Evolutionary conservation across 2,113 vertebrate species (phyloP).

Genomic region (Atherinomorus stipes): DNA sequence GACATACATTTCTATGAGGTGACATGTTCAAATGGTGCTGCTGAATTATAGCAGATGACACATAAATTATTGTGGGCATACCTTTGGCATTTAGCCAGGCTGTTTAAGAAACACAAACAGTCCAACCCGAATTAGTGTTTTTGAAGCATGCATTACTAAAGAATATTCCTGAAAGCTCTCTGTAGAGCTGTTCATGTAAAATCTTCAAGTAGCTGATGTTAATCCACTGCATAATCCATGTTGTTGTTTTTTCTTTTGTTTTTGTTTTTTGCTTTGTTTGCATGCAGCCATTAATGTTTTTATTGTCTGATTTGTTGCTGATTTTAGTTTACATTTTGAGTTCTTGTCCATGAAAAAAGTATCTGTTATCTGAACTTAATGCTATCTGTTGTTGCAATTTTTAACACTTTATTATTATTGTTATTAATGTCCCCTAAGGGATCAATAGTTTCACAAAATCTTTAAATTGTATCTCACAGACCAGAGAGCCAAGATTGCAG

Average conservation of each 20-base stretch:
- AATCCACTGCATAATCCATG: conserved; percentile 13
- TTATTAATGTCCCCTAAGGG: conserved; percentile 14
- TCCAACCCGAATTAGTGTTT: background rate
- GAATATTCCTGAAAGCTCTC: background rate
- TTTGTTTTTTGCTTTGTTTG: background rate
- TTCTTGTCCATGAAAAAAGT: conserved; percentile 11
- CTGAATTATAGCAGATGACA: conserved; percentile 32
- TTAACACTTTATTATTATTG: background rate
- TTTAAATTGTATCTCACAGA: conserved; percentile 46
- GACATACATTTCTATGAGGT: conserved; percentile 71
- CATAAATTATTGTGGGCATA: conserved; percentile 6
- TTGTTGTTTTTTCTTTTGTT: conserved; percentile 14
- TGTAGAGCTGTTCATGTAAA: conserved; percentile 7
- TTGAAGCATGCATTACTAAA: background rate
- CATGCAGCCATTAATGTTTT: background rate
- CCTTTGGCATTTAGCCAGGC: conserved; percentile 17
- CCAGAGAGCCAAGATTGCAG: conserved; percentile 34
- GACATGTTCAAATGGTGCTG: conserved; percentile 41
- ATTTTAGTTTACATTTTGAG: background rate
- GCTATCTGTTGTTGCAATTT: background rate
- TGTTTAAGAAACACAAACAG: conserved; percentile 11
- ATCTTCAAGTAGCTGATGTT: conserved; percentile 4
- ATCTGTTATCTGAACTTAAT: background rate
- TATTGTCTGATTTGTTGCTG: background rate
- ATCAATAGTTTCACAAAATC: conserved; percentile 36